Evolutionary conservation across 2,113 vertebrate genomes (phyloP), one percentile per base, ranked within the genome.

Genomic region (Megaceryle torquata): DNA sequence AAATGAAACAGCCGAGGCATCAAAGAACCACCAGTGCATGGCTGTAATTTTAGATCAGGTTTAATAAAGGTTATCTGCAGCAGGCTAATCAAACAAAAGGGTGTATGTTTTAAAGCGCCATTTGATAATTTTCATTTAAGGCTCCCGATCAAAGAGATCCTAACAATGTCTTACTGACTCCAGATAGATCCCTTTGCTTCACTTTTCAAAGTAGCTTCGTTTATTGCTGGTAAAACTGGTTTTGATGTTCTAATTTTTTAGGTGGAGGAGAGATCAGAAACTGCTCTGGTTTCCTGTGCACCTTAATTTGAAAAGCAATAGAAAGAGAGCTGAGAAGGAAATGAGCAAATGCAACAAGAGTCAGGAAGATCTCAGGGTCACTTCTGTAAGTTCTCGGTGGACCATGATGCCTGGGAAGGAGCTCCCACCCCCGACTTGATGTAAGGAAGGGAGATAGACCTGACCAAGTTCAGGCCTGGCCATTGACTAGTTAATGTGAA

Each of bases 51-150:
- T 98, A 98, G 98, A 99, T 99, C 98, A 98, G 98, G 98, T 98
- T 98, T 99, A 99, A 99, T 99, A 99, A 99, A 99, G 99, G 99
- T 99, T 99, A 99, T 99, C 99, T 98, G 93, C 97, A 87, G 98
- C 96, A 98, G 97, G 95, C 98, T 98, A 98, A 99, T 99, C 98
- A 99, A 98, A 99, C 98, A 99, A 98, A 98, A 98, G 98, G 95
- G 98, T 95, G 97, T 97, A 91, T 97, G 98, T 97, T 98, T 98
- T 97, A 98, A 98, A 98, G 92, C 97, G 86, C 96, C 97, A 98
- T 99, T 99, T 98, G 98, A 98, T 98, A 98, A 98, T 98, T 98
- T 98, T 97, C 98, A 98, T 99, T 99, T 98, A 98, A 98, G 98
- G 98, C 98, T 96, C 89, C 91, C 97, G 97, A 98, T 99, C 98